phyloP scores from a whole-genome alignment of 2,113 vertebrate species.

The Paracanthobrama guichenoti region DNA sequence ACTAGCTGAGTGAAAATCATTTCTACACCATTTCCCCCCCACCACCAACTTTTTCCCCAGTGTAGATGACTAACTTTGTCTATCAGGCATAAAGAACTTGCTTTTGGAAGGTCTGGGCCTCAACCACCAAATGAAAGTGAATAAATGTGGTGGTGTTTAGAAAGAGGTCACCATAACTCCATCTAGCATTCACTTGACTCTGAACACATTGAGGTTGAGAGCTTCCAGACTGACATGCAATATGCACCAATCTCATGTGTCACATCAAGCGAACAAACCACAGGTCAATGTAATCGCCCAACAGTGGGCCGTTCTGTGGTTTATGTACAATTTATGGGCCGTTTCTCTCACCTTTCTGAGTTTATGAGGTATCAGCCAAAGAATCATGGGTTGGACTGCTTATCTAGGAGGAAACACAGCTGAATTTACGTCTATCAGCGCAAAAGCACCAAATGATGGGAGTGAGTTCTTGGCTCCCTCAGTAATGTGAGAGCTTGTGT shows the following conservation, averaged over 20 bases:
- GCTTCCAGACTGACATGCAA: conserved; percentile 12
- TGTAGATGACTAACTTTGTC: background rate
- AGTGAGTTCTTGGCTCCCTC: background rate
- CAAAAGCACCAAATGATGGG: background rate
- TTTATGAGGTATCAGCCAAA: conserved; percentile 67
- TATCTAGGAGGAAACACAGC: conserved; percentile 15
- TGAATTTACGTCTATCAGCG: conserved; percentile 17
- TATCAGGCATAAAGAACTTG: background rate
- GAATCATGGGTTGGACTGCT: conserved; percentile 60
- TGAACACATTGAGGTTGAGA: conserved; percentile 20
- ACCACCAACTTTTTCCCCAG: too few species aligned
- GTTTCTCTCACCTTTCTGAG: conserved; percentile 47
- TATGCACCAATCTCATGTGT: conserved; percentile 1
- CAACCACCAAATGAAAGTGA: conserved; percentile 2
- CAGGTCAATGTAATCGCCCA: conserved; percentile 7
- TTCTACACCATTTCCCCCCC: too few species aligned
- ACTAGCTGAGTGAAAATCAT: too few species aligned
- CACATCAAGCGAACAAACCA: background rate
- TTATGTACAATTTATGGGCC: conserved; percentile 33
- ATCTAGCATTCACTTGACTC: conserved; percentile 7
- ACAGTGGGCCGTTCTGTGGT: conserved; percentile 34
- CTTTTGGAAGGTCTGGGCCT: conserved; percentile 23
- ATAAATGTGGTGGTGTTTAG: conserved; percentile 40
- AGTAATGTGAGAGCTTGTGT: conserved; percentile 15
- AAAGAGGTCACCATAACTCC: conserved; percentile 34